Evolutionary conservation across 2,888 invertebrate genomes (phyloP), one percentile per base, ranked within the genome.

Genomic region (Limnephilus marmoratus): DNA sequence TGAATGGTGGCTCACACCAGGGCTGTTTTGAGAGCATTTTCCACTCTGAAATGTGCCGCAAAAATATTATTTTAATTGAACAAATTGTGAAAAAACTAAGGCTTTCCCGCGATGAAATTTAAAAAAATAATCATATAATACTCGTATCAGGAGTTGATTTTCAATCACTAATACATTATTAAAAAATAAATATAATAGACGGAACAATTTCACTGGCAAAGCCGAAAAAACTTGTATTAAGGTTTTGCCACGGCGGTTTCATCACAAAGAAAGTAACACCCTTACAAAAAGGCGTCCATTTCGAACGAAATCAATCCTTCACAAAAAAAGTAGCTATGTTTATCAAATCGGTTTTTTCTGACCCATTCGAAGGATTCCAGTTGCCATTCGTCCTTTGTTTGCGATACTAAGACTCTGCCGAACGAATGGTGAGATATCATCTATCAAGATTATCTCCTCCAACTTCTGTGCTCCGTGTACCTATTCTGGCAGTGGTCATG

Each of bases 361-460:
- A 5, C 34, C 87, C 31, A 15, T 24, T 53, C n/a, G 29, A n/a
- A 68, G 18, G 68, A 68, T 68, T 68, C 68, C 68, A 80, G 88
- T 88, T 68, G 88, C 88, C 34, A 68, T 88, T 88, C 45, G 90
- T 81, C 82, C 68, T 90, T 92, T 92, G 91, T 92, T 92, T 91
- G 91, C 91, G 24, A 31, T n/a, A 24, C 81, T 85, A 49, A 53
- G 83, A 87, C 80, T 88, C 29, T 29, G 37, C 31, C 37, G 68
- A 81, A 81, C 81, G 80, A 83, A 68, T 68, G 87, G 90, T 88
- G 90, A 85, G 90, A 92, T 93, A 91, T 93, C 93, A 93, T 93
- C 92, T 92, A 90, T 93, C 93, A 93, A 90, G 92, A 93, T 93
- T 92, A 92, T 92, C 92, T 90, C 68, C 68, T 68, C 45, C 81